These are phyloP conservation scores for Drosophila hamatofila DNA, from an alignment of 2,888 invertebrate species.

Conservation along the genomic window DNA sequence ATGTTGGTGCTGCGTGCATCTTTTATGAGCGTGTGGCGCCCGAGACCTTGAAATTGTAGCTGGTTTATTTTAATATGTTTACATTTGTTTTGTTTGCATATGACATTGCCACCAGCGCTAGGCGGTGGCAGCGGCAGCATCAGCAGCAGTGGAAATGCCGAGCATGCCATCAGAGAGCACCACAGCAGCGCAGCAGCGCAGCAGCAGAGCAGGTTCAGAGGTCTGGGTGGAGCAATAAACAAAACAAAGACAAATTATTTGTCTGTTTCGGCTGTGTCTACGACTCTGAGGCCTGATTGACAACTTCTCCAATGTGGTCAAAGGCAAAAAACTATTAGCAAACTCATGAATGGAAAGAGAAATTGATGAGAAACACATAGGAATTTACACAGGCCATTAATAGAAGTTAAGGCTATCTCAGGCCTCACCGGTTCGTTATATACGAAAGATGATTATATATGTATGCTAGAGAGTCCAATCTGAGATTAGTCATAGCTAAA, in stretches of 20 bases:
- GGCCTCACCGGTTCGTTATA: neutral
- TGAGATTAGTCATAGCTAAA: conserved; percentile 65
- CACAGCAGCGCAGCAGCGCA: conserved; percentile 10
- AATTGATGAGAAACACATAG: conserved; percentile 17
- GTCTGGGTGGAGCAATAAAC: conserved; percentile 48
- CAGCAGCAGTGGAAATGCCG: conserved; percentile 24
- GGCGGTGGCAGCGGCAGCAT: conserved; percentile 40
- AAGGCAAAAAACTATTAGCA: conserved; percentile 1
- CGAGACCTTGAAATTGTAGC: conserved; percentile 79
- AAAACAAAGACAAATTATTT: conserved; percentile 67
- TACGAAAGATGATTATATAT: neutral
- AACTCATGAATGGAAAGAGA: conserved; percentile 45
- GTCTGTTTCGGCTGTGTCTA: conserved; percentile 38
- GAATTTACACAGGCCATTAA: conserved; percentile 42
- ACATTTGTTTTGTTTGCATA: conserved; percentile 79
- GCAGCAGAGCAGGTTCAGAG: conserved; percentile 25
- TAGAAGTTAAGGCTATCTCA: conserved; percentile 14
- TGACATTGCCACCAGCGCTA: conserved; percentile 78
- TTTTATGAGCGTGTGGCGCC: conserved; percentile 77
- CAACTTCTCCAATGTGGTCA: conserved; percentile 23
- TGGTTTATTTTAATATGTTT: conserved; percentile 79
- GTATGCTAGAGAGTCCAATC: conserved; percentile 10
- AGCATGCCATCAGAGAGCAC: conserved; percentile 20
- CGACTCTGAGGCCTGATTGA: conserved; percentile 58
- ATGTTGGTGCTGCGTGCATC: conserved; percentile 74